Conservation (phyloP, 2,888 invertebrate species). For the Hirtodrosophila histrioides region DNA sequence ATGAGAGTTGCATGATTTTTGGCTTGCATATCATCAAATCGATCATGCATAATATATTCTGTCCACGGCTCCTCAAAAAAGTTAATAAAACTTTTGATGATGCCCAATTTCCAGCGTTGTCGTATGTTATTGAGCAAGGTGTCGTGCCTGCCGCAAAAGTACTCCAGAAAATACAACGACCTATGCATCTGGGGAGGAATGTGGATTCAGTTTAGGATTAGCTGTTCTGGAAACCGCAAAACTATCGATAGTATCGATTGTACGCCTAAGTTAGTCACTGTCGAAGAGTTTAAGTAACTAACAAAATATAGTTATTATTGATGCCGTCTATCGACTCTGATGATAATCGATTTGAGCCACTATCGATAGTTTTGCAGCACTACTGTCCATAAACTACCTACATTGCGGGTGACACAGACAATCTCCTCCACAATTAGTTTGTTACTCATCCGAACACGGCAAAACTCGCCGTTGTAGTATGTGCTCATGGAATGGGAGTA, state of each 20-base stretch:
- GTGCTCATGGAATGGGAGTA: conserved; percentile 59
- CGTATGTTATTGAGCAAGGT: conserved; percentile 70
- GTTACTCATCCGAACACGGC: conserved; percentile 65
- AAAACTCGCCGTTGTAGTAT: conserved; percentile 67
- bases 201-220: too few relatives aligned
- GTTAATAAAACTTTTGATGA: conserved; percentile 64
- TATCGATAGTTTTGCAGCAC: too few relatives aligned
- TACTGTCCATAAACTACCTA: conserved; percentile 21
- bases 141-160: conserved; percentile 77
- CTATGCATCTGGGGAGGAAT: conserved; percentile 3
- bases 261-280: too few relatives aligned
- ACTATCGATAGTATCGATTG: too few relatives aligned
- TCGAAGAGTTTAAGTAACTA: too few relatives aligned
- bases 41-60: conserved; percentile 75
- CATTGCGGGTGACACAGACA: conserved; percentile 65
- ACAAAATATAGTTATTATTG: too few relatives aligned
- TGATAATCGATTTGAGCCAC: too few relatives aligned
- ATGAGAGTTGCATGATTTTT: conserved; percentile 34
- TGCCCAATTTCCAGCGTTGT: conserved; percentile 51
- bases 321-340: too few relatives aligned
- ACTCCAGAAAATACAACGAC: conserved; percentile 67
- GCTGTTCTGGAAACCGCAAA: too few relatives aligned
- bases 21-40: conserved; percentile 62
- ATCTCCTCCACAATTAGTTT: conserved; percentile 73
- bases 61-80: conserved; percentile 75